Evolutionary conservation across 2,113 vertebrate genomes (phyloP).

Genomic region (Capra hircus): DNA sequence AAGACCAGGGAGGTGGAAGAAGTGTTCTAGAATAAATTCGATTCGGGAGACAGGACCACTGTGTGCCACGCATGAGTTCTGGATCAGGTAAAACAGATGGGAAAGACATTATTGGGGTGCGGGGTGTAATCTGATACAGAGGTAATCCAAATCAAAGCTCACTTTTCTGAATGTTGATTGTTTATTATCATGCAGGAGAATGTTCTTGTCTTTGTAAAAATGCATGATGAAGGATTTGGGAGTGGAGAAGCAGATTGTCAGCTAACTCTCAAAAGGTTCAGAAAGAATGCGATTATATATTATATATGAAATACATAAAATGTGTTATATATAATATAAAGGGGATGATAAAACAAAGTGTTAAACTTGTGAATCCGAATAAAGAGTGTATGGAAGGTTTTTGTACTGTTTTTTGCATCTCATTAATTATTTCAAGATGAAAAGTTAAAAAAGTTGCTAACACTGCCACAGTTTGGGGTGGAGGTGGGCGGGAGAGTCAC

Average conservation of each 20-base stretch:
- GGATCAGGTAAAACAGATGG: neutral
- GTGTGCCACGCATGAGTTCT: neutral
- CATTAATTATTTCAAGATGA: conserved; percentile 12
- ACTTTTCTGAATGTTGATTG: conserved; percentile 4
- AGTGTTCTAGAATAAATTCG: neutral
- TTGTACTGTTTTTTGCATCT: neutral
- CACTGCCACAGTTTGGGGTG: neutral
- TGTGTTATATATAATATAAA: neutral
- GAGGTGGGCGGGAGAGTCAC: neutral
- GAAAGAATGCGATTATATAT: neutral
- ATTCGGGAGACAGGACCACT: neutral
- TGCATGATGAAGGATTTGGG: neutral
- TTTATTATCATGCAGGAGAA: neutral
- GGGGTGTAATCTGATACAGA: neutral
- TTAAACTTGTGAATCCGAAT: neutral
- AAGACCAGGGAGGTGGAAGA: neutral
- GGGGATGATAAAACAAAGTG: neutral
- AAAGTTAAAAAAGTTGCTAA: neutral
- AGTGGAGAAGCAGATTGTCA: neutral
- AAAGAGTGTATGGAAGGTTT: neutral
- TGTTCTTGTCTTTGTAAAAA: neutral
- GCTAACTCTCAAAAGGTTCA: neutral
- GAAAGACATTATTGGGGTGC: too few species aligned
- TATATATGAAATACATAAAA: neutral
- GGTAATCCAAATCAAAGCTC: neutral